These are phyloP conservation scores for Torymus tubicola DNA, from an alignment of 2,888 invertebrate species.

Conservation along the genomic window DNA sequence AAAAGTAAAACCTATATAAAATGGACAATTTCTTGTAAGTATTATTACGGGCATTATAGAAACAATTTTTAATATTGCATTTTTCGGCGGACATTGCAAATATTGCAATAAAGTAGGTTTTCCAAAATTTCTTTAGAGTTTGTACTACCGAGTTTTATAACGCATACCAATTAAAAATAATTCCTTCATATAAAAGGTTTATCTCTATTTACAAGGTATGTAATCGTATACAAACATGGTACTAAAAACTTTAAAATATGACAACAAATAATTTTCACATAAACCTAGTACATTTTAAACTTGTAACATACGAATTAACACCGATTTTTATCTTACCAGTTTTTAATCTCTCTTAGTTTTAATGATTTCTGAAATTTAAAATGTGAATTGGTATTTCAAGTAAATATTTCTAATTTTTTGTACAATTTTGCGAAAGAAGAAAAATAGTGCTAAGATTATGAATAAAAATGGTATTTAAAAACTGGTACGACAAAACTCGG, in stretches of 20 bases:
- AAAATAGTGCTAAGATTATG: neutral
- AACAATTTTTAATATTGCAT: constrained; percentile 14
- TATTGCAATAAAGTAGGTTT: constrained; percentile 43
- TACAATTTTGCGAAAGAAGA: no score
- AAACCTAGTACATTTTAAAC: constrained; percentile 1
- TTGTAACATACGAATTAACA: no score
- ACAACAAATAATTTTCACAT: neutral
- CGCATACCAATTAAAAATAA: neutral
- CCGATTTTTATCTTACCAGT: no score
- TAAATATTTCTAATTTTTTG: no score
- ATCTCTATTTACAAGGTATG: no score
- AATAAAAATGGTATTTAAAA: neutral
- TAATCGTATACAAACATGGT: constrained; percentile 1
- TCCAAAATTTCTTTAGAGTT: constrained; percentile 3
- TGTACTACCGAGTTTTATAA: constrained; percentile 26
- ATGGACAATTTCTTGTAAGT: constrained; percentile 29
- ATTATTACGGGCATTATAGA: constrained; percentile 12
- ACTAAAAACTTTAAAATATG: constrained; percentile 5
- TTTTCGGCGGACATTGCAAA: constrained; percentile 48
- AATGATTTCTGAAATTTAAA: no score
- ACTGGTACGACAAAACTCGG: no score
- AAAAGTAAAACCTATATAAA: constrained; percentile 51
- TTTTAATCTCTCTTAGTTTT: no score
- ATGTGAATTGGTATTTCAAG: no score
- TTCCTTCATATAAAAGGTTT: no score